phyloP scores from a whole-genome alignment of 1,140 invertebrate species.

The Drosophila azteca region DNA sequence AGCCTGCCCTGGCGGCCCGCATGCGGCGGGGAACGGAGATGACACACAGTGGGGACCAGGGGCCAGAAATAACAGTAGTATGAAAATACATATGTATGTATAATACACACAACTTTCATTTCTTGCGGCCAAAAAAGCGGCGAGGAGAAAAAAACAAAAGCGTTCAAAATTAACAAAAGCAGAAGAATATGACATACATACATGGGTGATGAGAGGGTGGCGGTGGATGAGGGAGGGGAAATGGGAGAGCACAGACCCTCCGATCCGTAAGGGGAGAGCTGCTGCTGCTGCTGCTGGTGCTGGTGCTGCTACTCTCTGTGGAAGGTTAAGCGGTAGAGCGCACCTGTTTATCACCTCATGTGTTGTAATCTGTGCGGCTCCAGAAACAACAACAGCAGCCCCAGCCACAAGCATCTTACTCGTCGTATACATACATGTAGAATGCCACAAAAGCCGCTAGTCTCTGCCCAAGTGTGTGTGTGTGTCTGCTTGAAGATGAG shows the following conservation, averaged over 20 bases:
- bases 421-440: neutral
- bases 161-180: slow-evolving; percentile 67
- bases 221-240: neutral
- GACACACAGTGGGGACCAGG: slow-evolving; percentile 39
- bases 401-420: slow-evolving; percentile 6
- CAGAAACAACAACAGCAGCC: slow-evolving; percentile 33
- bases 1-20: slow-evolving; percentile 5
- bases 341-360: slow-evolving; percentile 79
- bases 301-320: neutral
- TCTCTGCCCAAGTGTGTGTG: slow-evolving; percentile 7
- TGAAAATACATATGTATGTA: slow-evolving; percentile 62
- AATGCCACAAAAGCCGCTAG: too few species aligned
- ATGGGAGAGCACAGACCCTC: neutral
- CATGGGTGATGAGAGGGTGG: neutral
- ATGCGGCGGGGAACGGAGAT: slow-evolving; percentile 44
- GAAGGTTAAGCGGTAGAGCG: slow-evolving; percentile 54
- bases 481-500: slow-evolving; percentile 44
- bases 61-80: slow-evolving; percentile 76
- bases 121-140: slow-evolving; percentile 62
- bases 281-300: neutral
- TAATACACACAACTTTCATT: slow-evolving; percentile 78
- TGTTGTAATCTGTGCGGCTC: slow-evolving; percentile 77
- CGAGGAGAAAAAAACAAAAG: slow-evolving; percentile 62
- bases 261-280: neutral
- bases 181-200: slow-evolving; percentile 62